Percentiles rank a stretch among this genome's conserved stretches.
Conservation (phyloP, 2,888 invertebrate species). For the Acrocyrtus sp. region DNA sequence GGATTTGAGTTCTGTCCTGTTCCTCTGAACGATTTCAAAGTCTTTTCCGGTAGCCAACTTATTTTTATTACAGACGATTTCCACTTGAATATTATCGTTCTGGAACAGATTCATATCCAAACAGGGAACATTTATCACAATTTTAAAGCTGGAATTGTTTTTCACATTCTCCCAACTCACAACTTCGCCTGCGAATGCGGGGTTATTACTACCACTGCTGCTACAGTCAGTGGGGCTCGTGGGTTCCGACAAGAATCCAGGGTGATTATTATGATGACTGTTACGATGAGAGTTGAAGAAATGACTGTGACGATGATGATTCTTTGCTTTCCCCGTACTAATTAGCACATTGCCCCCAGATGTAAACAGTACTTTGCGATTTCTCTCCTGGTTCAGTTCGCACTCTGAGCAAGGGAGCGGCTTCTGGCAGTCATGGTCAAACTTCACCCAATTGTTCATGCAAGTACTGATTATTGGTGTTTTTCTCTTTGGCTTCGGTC, state of each 20-base stretch:
- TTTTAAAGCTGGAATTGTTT: conserved; percentile 41
- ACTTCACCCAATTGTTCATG: conserved; percentile 49
- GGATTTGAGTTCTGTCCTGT: conserved; percentile 12
- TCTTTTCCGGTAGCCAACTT: conserved; percentile 20
- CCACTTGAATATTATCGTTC: conserved; percentile 41
- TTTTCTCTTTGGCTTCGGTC: conserved; percentile 36
- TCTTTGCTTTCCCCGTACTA: conserved; percentile 24
- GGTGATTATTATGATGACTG: conserved; percentile 5
- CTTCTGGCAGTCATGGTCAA: conserved; percentile 49
- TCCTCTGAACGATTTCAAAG: conserved; percentile 30
- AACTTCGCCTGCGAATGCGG: conserved; percentile 20
- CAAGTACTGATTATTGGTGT: conserved; percentile 33
- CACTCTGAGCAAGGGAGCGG: conserved; percentile 33
- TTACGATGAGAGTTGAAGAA: conserved; percentile 1
- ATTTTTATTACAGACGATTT: conserved; percentile 43
- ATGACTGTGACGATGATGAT: conserved; percentile 9
- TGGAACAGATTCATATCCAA: conserved; percentile 33
- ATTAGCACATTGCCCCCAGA: conserved; percentile 40
- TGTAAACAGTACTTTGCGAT: conserved; percentile 34
- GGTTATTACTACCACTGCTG: background rate
- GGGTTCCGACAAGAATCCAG: conserved; percentile 13
- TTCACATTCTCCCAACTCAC: conserved; percentile 42
- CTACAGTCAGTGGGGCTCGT: conserved; percentile 16
- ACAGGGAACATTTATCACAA: conserved; percentile 50
- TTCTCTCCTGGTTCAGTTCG: conserved; percentile 35